phyloP scores from a whole-genome alignment of 35 echinoderm and acorn worm genomes.

The Apostichopus parvimensis region DNA sequence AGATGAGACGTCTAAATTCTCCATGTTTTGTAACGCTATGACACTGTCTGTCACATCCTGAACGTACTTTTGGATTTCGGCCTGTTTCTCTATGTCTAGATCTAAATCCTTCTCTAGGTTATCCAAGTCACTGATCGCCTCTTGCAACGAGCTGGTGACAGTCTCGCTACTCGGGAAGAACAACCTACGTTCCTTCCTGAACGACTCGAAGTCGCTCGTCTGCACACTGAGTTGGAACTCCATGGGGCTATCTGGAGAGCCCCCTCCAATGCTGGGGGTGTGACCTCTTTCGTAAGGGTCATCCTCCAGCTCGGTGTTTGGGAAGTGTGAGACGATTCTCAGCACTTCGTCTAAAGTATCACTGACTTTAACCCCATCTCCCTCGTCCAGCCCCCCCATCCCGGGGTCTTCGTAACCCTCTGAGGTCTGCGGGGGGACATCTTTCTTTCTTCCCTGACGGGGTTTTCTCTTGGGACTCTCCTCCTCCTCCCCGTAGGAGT shows the following conservation, averaged over 20 bases:
- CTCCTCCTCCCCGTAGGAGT: slow-evolving; percentile 35
- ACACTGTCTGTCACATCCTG: slow-evolving; percentile 51
- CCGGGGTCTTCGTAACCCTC: neutral
- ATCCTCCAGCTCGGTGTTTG: slow-evolving; percentile 62
- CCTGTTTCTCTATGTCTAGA: slow-evolving; percentile 50
- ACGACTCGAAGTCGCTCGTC: slow-evolving; percentile 59
- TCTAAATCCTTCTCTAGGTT: slow-evolving; percentile 77
- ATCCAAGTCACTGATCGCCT: slow-evolving; percentile 68
- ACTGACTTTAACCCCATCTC: slow-evolving; percentile 34
- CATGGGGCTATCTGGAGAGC: slow-evolving; percentile 25
- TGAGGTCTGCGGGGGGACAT: neutral
- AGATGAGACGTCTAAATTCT: slow-evolving; percentile 26
- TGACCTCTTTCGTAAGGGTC: slow-evolving; percentile 15
- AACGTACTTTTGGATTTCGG: slow-evolving; percentile 50
- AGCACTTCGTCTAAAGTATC: slow-evolving; percentile 69
- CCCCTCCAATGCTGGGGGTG: slow-evolving; percentile 43
- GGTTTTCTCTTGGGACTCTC: neutral
- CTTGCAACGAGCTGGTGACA: slow-evolving; percentile 67
- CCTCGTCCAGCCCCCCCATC: neutral
- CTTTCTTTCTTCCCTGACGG: neutral
- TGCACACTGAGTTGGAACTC: slow-evolving; percentile 41
- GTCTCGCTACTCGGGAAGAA: slow-evolving; percentile 77
- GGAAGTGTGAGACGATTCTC: slow-evolving; percentile 57
- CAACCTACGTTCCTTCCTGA: slow-evolving; percentile 79
- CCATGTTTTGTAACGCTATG: slow-evolving; percentile 49